Conservation (phyloP, 2,888 invertebrate genomes). For the Eucriotettix oculatus region DNA sequence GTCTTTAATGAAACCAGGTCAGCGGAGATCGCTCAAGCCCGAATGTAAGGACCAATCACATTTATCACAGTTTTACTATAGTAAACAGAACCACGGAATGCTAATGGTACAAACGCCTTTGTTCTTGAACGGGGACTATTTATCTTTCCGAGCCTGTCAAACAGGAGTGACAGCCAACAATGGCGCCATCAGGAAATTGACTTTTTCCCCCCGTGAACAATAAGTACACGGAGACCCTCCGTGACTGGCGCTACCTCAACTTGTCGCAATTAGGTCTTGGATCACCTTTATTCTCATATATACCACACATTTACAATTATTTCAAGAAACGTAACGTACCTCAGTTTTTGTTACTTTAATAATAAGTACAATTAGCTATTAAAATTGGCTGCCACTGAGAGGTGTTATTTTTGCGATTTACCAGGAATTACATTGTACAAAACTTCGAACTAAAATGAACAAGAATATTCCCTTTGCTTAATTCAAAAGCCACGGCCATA, state of each 20-base stretch:
- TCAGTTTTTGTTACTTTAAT: no score
- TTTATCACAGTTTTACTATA: neutral
- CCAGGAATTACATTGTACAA: no score
- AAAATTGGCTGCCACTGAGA: no score
- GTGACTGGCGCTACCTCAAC: no score
- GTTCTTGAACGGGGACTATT: neutral
- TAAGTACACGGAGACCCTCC: neutral
- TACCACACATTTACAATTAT: no score
- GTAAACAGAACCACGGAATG: neutral
- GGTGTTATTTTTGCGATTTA: no score
- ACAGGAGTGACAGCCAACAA: constrained; percentile 2
- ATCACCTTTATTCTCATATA: neutral
- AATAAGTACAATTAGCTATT: no score
- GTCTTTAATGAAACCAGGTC: neutral
- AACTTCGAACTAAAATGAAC: no score
- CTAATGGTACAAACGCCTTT: neutral
- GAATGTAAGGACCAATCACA: neutral
- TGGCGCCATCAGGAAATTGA: constrained; percentile 8
- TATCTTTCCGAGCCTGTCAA: neutral
- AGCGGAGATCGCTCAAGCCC: neutral
- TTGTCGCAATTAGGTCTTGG: neutral
- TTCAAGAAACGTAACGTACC: no score
- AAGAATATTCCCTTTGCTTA: no score
- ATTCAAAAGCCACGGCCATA: no score
- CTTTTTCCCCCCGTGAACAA: neutral